These are phyloP conservation scores for Macaca fascicularis DNA, from an alignment of 2,113 vertebrate species.

Conservation along the genomic window T2T-MFA8v1.1 NC_088381.1:51925001-51925500, in stretches of 20 bases:
- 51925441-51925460: neutral
- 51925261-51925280: conserved; percentile 76
- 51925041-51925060: conserved; percentile 93
- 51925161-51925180: neutral
- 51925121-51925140: conserved; percentile 68
- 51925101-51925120: conserved; percentile 95
- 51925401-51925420: neutral
- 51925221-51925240: conserved; percentile 63
- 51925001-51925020: conserved; percentile 90
- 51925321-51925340: neutral
- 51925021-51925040: conserved; percentile 94
- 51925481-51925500: neutral
- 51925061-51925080: conserved; percentile 85
- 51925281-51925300: conserved; percentile 72
- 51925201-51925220: conserved; percentile 70
- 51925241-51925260: conserved; percentile 59
- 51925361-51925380: neutral
- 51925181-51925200: conserved; percentile 62
- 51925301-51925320: neutral
- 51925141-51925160: conserved; percentile 58
- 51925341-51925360: neutral
- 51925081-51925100: conserved; percentile 90
- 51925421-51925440: neutral
- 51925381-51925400: neutral
- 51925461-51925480: neutral